Percentiles rank a stretch among this genome's conserved stretches.
Conservation (phyloP, 2,888 invertebrate genomes). For the Nomada hirtipes region DNA sequence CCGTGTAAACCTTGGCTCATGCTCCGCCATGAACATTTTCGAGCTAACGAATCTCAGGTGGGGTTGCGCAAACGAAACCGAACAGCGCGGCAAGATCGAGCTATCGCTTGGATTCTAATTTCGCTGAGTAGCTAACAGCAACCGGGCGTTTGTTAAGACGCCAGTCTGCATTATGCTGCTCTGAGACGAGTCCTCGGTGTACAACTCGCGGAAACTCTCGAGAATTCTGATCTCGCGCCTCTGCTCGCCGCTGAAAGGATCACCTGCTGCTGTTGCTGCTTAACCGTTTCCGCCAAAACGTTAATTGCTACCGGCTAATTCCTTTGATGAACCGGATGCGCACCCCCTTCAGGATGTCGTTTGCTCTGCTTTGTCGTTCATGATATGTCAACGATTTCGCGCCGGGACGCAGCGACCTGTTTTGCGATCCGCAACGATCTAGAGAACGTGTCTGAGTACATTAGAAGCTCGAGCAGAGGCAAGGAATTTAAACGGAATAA, state of each 20-base stretch:
- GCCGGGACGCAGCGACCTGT: too few relatives aligned
- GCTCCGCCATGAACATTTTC: slow-evolving; percentile 15
- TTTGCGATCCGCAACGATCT: background rate
- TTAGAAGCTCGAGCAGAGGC: too few relatives aligned
- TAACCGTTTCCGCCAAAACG: slow-evolving; percentile 9
- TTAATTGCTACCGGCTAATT: slow-evolving; percentile 53
- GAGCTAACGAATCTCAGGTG: slow-evolving; percentile 42
- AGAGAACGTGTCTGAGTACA: background rate
- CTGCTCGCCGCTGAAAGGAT: slow-evolving; percentile 35
- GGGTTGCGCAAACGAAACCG: slow-evolving; percentile 31
- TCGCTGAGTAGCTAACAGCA: slow-evolving; percentile 58
- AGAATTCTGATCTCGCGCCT: slow-evolving; percentile 12
- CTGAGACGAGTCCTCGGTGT: slow-evolving; percentile 30
- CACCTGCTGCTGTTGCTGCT: slow-evolving; percentile 1
- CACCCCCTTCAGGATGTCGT: slow-evolving; percentile 38
- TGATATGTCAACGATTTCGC: background rate
- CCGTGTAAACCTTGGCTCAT: background rate
- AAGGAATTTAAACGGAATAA: background rate
- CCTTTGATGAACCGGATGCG: slow-evolving; percentile 40
- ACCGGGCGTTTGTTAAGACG: slow-evolving; percentile 42
- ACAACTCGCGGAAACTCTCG: slow-evolving; percentile 49
- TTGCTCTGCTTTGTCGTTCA: background rate
- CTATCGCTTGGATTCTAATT: slow-evolving; percentile 63
- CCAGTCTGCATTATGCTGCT: background rate
- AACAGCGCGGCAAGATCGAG: slow-evolving; percentile 28